Percentiles rank a stretch among this genome's conserved stretches.
Conservation (phyloP, 1,140 invertebrate genomes). For the Bactericera cockerelli region DNA sequence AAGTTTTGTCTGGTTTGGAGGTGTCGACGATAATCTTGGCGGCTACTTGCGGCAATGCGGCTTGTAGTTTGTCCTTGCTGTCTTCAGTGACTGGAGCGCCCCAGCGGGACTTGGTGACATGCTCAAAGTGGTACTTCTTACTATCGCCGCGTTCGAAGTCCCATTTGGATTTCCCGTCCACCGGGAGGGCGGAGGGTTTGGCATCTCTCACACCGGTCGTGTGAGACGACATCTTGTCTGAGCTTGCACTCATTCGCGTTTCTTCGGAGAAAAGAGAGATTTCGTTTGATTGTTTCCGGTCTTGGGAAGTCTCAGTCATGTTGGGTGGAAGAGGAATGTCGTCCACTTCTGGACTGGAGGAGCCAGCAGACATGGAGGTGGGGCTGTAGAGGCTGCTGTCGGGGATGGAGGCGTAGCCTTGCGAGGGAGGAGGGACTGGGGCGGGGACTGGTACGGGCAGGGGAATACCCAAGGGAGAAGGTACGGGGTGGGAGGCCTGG, state of each 20-base stretch:
- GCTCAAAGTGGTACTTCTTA: neutral
- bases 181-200: neutral
- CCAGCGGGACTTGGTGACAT: neutral
- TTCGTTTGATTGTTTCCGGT: neutral
- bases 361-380: neutral
- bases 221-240: neutral
- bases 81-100: too few relatives aligned
- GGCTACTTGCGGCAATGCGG: too few relatives aligned
- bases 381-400: neutral
- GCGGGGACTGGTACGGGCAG: neutral
- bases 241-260: neutral
- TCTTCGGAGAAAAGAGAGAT: neutral
- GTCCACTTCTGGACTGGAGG: neutral
- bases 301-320: neutral
- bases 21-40: too few relatives aligned
- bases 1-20: too few relatives aligned
- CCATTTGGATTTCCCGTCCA: neutral
- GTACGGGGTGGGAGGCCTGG: too few relatives aligned
- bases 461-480: too few relatives aligned
- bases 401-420: neutral
- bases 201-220: neutral
- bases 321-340: neutral
- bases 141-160: neutral
- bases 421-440: neutral
- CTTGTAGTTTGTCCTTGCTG: too few relatives aligned